Percentiles rank a stretch among this genome's conserved stretches.
Conservation (phyloP, 2,113 vertebrate species). For the Grammatotria lemairii region DNA sequence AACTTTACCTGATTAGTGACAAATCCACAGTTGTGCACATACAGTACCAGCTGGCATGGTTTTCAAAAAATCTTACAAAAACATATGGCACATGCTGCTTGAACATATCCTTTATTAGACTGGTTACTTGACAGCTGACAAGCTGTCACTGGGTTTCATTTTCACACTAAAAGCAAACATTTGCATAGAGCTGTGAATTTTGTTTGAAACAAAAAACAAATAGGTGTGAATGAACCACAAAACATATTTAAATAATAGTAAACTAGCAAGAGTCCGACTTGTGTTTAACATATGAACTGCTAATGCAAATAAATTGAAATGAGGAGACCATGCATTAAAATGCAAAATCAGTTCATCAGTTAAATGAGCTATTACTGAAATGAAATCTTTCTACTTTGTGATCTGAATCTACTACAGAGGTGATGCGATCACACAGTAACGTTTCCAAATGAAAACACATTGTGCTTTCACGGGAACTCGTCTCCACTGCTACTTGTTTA, state of each 20-base stretch:
- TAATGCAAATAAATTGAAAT: background rate
- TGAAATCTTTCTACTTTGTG: background rate
- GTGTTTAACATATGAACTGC: background rate
- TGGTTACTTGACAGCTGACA: background rate
- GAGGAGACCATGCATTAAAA: background rate
- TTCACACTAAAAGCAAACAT: background rate
- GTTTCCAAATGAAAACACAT: background rate
- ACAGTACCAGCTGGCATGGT: background rate
- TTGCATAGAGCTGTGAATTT: background rate
- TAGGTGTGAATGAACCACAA: background rate
- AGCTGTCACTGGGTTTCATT: background rate
- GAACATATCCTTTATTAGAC: background rate
- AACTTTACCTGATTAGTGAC: background rate
- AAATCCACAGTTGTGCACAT: background rate
- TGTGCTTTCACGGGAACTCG: background rate
- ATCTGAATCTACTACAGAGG: background rate
- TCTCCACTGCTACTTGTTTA: background rate
- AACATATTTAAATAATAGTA: background rate
- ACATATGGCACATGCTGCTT: background rate
- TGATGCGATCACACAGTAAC: background rate
- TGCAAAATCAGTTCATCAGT: background rate
- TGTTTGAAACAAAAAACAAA: background rate
- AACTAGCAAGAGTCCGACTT: background rate
- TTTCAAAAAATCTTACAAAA: background rate
- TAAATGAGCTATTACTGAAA: background rate